These are phyloP conservation scores for Metridium senile DNA, from an alignment of 92 coral and sea anemone species.

Conservation along the genomic window DNA sequence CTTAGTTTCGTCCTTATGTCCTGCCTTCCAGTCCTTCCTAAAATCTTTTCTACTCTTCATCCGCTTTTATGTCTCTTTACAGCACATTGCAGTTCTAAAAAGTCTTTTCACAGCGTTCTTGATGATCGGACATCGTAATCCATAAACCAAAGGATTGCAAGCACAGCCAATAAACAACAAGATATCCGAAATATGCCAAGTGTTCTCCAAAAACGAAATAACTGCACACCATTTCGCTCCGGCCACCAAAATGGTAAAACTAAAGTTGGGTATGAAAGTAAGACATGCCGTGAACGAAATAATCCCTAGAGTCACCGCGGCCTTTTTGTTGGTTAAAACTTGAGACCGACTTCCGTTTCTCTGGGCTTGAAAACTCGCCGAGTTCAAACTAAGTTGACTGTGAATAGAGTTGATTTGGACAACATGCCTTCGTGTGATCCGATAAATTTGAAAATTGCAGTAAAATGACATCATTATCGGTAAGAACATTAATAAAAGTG, in stretches of 20 bases:
- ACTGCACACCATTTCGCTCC: not conserved
- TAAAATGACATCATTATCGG: not conserved
- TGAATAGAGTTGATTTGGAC: not conserved
- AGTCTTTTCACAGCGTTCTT: not conserved
- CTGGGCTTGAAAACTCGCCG: too few relatives aligned
- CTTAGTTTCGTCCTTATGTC: too few relatives aligned
- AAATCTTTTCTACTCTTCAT: too few relatives aligned
- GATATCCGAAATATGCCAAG: not conserved
- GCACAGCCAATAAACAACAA: constrained; percentile 8
- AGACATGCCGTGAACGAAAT: not conserved
- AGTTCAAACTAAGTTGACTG: not conserved
- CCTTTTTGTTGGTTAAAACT: not conserved
- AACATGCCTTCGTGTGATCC: not conserved
- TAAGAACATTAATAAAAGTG: not conserved
- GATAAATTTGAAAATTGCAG: not conserved
- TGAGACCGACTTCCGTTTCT: not conserved
- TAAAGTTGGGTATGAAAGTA: not conserved
- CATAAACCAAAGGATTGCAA: constrained; percentile 13
- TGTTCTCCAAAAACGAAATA: not conserved
- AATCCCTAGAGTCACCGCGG: not conserved
- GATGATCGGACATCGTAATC: not conserved
- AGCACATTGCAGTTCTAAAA: not conserved
- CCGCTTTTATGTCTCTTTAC: too few relatives aligned
- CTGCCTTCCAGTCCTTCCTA: too few relatives aligned
- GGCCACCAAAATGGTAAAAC: not conserved